phyloP scores from a whole-genome alignment of 2,888 invertebrate genomes.

The Nudaria mundana region DNA sequence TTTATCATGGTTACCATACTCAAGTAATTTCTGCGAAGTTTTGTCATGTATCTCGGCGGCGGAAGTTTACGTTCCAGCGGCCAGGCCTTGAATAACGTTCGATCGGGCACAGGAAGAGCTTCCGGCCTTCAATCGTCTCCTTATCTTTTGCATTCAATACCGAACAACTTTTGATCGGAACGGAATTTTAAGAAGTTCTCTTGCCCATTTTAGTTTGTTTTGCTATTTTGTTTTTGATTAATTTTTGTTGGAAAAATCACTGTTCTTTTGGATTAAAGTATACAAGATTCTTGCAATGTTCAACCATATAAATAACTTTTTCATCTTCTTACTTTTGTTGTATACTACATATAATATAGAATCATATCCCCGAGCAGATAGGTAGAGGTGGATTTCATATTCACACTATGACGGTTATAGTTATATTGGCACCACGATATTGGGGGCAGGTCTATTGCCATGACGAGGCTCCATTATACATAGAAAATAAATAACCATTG shows the following conservation, averaged over 20 bases:
- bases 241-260: neutral
- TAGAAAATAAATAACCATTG: no score
- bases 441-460: no score
- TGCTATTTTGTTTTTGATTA: neutral
- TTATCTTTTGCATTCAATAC: conserved; percentile 44
- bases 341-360: no score
- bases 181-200: conserved; percentile 44
- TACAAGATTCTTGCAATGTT: no score
- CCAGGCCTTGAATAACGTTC: conserved; percentile 52
- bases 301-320: no score
- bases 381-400: no score
- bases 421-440: no score
- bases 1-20: conserved; percentile 21
- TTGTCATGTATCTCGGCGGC: conserved; percentile 33
- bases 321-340: no score
- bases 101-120: conserved; percentile 45
- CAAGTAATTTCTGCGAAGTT: conserved; percentile 45
- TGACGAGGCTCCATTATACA: no score
- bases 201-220: conserved; percentile 3
- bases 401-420: no score
- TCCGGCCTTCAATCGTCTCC: conserved; percentile 42
- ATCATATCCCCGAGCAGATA: no score
- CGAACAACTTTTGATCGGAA: conserved; percentile 45
- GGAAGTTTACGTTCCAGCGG: conserved; percentile 53
- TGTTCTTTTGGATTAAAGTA: no score